Conservation (phyloP, 2,888 invertebrate species). For the Megamerina dolium region DNA sequence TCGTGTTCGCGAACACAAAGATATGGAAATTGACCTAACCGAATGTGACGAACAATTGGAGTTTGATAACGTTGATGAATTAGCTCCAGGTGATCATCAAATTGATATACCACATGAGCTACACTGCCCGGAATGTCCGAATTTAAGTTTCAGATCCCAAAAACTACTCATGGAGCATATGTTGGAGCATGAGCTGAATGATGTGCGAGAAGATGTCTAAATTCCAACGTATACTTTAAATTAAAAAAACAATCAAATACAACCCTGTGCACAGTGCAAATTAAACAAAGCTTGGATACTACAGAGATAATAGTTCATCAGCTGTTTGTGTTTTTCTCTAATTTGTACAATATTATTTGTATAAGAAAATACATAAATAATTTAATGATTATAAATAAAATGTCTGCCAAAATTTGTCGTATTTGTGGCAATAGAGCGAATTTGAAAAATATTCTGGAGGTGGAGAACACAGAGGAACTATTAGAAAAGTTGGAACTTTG, state of each 20-base stretch:
- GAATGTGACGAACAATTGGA: slow-evolving; percentile 17
- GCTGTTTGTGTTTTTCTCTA: background rate
- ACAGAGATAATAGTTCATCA: too few species aligned
- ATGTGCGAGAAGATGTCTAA: too few species aligned
- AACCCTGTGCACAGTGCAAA: too few species aligned
- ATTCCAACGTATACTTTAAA: too few species aligned
- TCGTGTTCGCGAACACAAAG: slow-evolving; percentile 11
- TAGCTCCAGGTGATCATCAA: slow-evolving; percentile 20
- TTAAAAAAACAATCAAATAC: too few species aligned
- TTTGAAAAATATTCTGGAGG: slow-evolving; percentile 22
- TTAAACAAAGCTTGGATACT: too few species aligned
- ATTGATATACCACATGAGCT: slow-evolving; percentile 14
- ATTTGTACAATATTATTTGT: too few species aligned
- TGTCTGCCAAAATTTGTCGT: slow-evolving; percentile 22
- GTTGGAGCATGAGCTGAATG: slow-evolving; percentile 19
- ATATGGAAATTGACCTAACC: slow-evolving; percentile 3
- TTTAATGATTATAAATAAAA: slow-evolving; percentile 1
- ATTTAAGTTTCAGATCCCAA: slow-evolving; percentile 17
- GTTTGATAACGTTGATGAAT: slow-evolving; percentile 11
- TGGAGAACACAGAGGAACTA: slow-evolving; percentile 22
- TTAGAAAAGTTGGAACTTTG: slow-evolving; percentile 25
- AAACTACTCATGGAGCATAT: slow-evolving; percentile 19
- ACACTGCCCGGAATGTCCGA: slow-evolving; percentile 18
- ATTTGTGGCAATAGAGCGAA: slow-evolving; percentile 24
- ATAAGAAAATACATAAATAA: background rate